Evolutionary conservation across 2,113 vertebrate genomes (phyloP).

Genomic region (Triplophysa rosa): DNA sequence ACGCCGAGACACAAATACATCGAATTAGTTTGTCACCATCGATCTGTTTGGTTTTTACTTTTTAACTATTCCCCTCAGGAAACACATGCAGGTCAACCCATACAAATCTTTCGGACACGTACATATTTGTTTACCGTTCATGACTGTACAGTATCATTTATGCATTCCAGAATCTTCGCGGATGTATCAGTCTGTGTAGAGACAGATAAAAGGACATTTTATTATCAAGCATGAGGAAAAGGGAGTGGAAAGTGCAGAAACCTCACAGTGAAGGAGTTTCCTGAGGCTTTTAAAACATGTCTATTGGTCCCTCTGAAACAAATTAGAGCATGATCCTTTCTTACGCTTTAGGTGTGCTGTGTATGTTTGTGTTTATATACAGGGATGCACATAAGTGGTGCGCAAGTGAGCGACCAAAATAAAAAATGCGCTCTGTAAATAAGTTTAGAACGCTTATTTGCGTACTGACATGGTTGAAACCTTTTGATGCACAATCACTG

Average conservation of each 20-base stretch:
- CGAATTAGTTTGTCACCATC: constrained; percentile 55
- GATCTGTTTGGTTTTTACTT: constrained; percentile 49
- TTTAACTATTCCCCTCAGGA: constrained; percentile 49
- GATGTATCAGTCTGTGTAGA: neutral
- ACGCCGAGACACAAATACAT: constrained; percentile 33
- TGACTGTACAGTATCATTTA: neutral
- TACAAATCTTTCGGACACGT: neutral
- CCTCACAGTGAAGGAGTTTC: neutral
- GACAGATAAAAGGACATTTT: constrained; percentile 31
- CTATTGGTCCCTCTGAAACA: constrained; percentile 45
- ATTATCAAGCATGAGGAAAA: neutral
- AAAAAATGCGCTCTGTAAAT: no score
- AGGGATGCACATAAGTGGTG: no score
- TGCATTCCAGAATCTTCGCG: neutral
- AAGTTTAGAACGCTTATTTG: no score
- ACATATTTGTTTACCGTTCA: neutral
- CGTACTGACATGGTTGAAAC: no score
- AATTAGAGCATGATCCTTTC: constrained; percentile 21
- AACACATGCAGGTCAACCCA: constrained; percentile 19
- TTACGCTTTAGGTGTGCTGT: neutral
- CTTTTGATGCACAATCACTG: no score
- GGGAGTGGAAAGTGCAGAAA: neutral
- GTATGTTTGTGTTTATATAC: neutral
- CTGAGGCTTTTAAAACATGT: neutral
- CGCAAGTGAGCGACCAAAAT: no score